Conservation (phyloP, 2,113 vertebrate species). For the Nyctibius bracteatus region DNA sequence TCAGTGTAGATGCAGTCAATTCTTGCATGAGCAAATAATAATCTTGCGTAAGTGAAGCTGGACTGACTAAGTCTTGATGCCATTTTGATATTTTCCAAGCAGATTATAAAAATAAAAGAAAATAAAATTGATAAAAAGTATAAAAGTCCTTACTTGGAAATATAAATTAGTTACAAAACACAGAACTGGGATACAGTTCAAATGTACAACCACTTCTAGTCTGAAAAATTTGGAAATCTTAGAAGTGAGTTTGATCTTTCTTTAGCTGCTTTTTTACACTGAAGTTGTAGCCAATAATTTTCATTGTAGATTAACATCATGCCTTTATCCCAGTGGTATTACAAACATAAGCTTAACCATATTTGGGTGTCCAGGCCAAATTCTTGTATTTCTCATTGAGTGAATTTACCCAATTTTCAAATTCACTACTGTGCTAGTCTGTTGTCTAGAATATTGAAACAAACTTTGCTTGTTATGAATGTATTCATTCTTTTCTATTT, state of each 20-base stretch:
- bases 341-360: background rate
- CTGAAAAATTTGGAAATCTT: background rate
- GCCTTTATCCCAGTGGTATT: background rate
- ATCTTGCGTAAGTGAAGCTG: background rate
- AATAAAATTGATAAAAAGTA: background rate
- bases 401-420: background rate
- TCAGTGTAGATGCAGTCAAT: background rate
- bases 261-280: background rate
- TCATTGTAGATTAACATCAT: background rate
- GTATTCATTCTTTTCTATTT: background rate
- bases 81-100: background rate
- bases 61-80: background rate
- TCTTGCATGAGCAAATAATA: background rate
- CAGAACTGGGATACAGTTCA: background rate
- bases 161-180: background rate
- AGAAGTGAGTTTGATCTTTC: background rate
- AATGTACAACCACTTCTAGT: background rate
- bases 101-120: background rate
- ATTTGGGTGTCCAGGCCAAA: background rate
- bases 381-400: background rate
- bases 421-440: background rate
- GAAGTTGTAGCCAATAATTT: background rate
- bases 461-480: background rate
- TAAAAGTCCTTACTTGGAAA: background rate
- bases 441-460: background rate